Percentiles rank a stretch among this genome's conserved stretches.
phyloP scores from a whole-genome alignment of 2,113 vertebrate species.

The Gobius niger region DNA sequence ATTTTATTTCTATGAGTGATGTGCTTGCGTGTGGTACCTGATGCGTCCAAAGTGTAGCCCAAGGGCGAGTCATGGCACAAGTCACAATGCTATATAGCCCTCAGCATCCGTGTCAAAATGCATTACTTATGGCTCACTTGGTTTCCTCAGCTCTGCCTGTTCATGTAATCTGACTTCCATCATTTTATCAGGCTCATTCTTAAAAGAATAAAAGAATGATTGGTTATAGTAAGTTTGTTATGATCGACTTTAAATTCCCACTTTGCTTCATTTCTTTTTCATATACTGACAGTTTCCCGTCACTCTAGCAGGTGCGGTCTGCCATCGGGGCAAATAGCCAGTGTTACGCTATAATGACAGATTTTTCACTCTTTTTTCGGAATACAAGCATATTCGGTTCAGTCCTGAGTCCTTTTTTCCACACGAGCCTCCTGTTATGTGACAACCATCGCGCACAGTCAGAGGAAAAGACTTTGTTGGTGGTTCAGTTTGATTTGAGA shows the following conservation, averaged over 20 bases:
- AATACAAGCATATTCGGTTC: no score
- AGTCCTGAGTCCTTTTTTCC: not conserved
- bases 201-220: no score
- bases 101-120: not conserved
- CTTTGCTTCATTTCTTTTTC: no score
- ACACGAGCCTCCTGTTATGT: not conserved
- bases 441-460: not conserved
- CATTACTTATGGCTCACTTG: not conserved
- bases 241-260: no score
- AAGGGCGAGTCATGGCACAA: not conserved
- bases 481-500: slow-evolving; percentile 2
- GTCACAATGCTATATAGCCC: not conserved
- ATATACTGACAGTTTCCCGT: no score
- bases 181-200: no score
- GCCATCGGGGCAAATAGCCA: no score
- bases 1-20: not conserved
- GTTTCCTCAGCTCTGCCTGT: not conserved
- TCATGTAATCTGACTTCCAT: not conserved
- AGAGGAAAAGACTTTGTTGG: not conserved
- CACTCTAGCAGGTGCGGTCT: no score
- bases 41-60: not conserved
- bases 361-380: no score
- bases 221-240: no score
- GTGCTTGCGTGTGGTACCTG: not conserved
- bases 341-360: no score